These are phyloP conservation scores for Casuarius casuarius DNA, from an alignment of 2,113 vertebrate genomes.

Conservation along the genomic window DNA sequence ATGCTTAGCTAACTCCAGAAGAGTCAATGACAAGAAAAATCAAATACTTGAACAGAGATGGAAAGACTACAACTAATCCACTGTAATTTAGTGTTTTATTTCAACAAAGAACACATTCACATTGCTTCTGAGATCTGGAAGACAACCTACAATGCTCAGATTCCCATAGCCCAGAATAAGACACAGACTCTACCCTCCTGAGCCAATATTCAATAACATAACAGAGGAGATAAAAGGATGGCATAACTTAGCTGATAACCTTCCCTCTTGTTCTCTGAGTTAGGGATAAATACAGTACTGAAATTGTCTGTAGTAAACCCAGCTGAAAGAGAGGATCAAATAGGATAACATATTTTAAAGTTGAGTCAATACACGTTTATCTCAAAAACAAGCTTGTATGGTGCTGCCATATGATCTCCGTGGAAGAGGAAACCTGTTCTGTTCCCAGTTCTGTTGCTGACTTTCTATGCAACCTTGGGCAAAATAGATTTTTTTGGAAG, in stretches of 20 bases:
- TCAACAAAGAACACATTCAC: neutral
- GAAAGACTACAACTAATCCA: neutral
- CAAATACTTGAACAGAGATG: neutral
- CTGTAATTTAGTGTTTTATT: neutral
- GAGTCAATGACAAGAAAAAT: neutral
- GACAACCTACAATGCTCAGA: neutral
- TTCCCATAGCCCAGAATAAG: neutral
- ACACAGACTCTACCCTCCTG: neutral
- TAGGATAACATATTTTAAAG: neutral
- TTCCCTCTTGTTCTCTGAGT: neutral
- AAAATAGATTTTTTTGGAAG: neutral
- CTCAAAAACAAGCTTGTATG: neutral
- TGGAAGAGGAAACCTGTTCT: neutral
- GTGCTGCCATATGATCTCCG: neutral
- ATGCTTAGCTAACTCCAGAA: neutral
- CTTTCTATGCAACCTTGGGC: neutral
- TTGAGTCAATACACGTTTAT: neutral
- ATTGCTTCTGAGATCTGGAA: neutral
- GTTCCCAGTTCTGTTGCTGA: neutral
- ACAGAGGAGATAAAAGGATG: neutral
- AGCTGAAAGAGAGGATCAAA: neutral
- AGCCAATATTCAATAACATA: neutral
- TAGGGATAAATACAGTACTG: neutral
- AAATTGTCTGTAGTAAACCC: neutral
- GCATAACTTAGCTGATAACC: neutral